Evolutionary conservation across 2,113 vertebrate species (phyloP), one percentile per base, ranked within the genome.

Genomic region (Girardinichthys multiradiatus): DNA sequence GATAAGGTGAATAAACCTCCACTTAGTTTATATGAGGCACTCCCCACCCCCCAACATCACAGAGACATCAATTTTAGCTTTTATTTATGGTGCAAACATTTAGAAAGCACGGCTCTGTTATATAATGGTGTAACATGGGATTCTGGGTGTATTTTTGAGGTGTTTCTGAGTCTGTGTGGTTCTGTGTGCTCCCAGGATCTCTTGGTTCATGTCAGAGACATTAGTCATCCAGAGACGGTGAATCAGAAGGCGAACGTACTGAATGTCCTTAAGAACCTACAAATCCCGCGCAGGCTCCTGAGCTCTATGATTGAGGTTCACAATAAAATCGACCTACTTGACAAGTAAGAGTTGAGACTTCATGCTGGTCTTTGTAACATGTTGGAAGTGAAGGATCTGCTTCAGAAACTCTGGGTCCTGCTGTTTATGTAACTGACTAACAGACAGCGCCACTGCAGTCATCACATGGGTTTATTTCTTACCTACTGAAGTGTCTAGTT

Each of bases 241-340:
- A 97, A 95, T 72, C 98, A 99, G 91, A 98, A 96, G 76, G 91
- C 78, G 64, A 97, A 95, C 0, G 97, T 99, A 0, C 85, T 98
- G 29, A 92, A 94, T 0, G 92, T 97, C 4, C 92, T 99, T 48
- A 91, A 64, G 61, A 94, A 95, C 68, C 94, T 99, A 60, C 83
- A 90, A 57, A 86, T 97, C 82, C 95, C 97, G 0, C 85, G 90
- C 31, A 64, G 72, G 4, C 94, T 98, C 51, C 58, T 97, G 80
- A 94, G 85, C 79, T 94, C 95, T 6, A 83, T 98, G 65, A 59
- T 97, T 58, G 98, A 99, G 83, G 97, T 98, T 69, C 97, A 98
- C 88, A 99, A 98, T 83, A 99, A 99, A 92, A 95, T 93, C 4
- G 98, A 99, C 90, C 95, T 97, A 7, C 7, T 96, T 28, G 90